phyloP scores from a whole-genome alignment of 2,797 vertebrate genomes.

The Lagodon rhomboides region DNA sequence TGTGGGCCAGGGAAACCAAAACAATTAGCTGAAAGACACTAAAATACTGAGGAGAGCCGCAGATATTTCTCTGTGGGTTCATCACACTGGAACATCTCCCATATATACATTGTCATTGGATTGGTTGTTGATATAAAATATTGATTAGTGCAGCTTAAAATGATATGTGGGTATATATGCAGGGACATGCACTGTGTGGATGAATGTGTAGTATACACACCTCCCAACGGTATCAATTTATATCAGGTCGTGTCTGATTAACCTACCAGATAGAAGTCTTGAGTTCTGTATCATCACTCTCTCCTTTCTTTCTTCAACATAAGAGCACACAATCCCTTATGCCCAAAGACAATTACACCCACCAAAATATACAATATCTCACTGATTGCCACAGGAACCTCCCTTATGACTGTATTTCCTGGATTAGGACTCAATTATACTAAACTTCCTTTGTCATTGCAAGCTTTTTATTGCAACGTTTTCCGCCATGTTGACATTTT shows the following conservation, averaged over 20 bases:
- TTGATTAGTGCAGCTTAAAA: background rate
- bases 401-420: constrained; percentile 19
- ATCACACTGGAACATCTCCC: background rate
- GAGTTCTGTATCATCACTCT: background rate
- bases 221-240: background rate
- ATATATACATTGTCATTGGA: background rate
- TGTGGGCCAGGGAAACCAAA: too few relatives aligned
- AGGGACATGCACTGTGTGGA: background rate
- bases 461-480: constrained; percentile 2
- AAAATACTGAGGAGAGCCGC: too few relatives aligned
- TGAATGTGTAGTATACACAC: background rate
- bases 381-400: background rate
- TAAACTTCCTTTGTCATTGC: constrained; percentile 17
- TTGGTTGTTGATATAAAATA: background rate
- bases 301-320: background rate
- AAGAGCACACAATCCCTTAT: background rate
- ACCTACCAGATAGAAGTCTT: background rate
- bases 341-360: background rate
- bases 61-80: background rate
- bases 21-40: background rate
- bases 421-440: constrained; percentile 8
- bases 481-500: constrained; percentile 20
- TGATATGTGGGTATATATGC: background rate
- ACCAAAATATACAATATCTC: background rate
- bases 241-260: background rate